These are phyloP conservation scores for Dryomyza anilis DNA, from an alignment of 2,888 invertebrate genomes.

Conservation along the genomic window DNA sequence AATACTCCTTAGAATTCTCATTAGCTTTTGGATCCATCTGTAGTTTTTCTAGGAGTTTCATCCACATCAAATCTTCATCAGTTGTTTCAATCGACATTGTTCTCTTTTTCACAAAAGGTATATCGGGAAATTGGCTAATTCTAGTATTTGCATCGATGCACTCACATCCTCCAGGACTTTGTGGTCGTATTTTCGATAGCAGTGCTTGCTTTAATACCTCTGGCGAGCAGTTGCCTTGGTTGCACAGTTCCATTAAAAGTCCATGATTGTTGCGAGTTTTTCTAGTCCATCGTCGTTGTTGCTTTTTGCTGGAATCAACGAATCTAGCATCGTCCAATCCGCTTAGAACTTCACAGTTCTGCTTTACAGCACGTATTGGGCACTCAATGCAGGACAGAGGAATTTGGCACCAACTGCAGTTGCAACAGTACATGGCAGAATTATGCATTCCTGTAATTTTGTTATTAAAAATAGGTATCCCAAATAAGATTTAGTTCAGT, in stretches of 20 bases:
- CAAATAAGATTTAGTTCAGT: no score
- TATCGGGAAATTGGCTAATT: no score
- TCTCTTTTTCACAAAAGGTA: no score
- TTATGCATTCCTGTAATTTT: slow-evolving; percentile 21
- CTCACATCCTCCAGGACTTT: no score
- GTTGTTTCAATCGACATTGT: no score
- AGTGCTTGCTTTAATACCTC: background rate
- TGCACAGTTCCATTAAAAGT: slow-evolving; percentile 3
- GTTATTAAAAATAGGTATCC: background rate
- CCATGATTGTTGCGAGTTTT: background rate
- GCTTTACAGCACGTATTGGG: slow-evolving; percentile 7
- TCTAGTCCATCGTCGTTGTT: no score
- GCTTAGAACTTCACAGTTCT: background rate
- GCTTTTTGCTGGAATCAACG: background rate
- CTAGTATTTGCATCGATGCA: no score
- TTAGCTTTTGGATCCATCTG: no score
- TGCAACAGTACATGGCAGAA: background rate
- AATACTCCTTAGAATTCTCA: no score
- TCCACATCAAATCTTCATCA: no score
- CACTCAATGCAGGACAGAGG: slow-evolving; percentile 14
- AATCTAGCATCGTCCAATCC: background rate
- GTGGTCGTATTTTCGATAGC: no score
- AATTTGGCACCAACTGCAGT: background rate
- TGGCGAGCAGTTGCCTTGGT: background rate
- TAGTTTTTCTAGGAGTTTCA: no score